Base-by-base conservation (phyloP, 2,797 vertebrate genomes). In the Pagetopsis macropterus region DNA sequence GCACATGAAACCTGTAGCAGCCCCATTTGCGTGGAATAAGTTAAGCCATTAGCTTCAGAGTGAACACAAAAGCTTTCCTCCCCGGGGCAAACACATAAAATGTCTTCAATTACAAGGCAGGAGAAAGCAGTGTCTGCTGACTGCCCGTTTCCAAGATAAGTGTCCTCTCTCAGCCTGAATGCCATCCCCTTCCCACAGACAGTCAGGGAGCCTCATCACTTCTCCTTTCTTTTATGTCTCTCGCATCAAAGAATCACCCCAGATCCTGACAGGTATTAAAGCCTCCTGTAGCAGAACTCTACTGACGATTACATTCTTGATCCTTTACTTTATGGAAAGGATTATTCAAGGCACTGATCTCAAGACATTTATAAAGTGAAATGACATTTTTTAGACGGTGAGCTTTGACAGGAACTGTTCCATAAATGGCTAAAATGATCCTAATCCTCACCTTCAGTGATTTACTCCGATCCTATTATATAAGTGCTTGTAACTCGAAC, bases 171-270 rank as follows among this genome's bases (percentile, higher is more conserved):
- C 14, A 0, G 76, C 71, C 62, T 74, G 71, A 93, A 92, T 87
- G 84, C 79, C 87, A 76, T 8, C 71, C 49, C 65, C 17, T 93
- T 91, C 91, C 88, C 92, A 93, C 88, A 73, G 73, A 81, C 76
- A 0, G 70, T 14, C 14, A 41, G 31, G 58, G 79, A 83, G 87
- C 63, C 82, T 45, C 58, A 14, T 43, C 6, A 55, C 61, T 68
- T 72, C 48, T 62, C 68, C 51, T 51, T 56, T 67, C 27, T 6
- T 72, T 21, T 19, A 17, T 63, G 5, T 49, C 44, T 19, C 43
- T 50, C 23, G 4, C 37, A 46, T 72, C 69, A 63, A 69, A 57
- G 62, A 55, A 31, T 64, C 40, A 3, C 33, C 44, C 58, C 48
- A 60, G 43, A 40, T 61, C 19, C 57, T 9, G 68, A 75, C 17